Conservation (phyloP, 2,113 vertebrate species). For the Colaptes auratus region DNA sequence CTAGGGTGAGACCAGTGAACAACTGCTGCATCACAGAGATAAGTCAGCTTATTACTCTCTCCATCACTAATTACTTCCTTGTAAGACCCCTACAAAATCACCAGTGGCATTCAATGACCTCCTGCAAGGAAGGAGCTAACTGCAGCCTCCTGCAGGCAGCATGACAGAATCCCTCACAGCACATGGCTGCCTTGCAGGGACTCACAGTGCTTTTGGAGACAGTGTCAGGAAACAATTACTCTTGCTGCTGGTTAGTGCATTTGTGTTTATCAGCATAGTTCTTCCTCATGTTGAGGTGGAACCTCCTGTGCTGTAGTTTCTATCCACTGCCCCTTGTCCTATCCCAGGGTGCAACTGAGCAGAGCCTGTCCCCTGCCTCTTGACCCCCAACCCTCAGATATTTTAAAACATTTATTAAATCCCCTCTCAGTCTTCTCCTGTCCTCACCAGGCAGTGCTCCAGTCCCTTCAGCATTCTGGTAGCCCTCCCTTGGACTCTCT, state of each 20-base stretch:
- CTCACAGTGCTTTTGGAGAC: not conserved
- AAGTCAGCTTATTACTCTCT: not conserved
- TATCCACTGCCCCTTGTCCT: no score
- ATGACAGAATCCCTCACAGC: accelerated
- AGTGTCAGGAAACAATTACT: not conserved
- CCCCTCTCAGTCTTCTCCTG: no score
- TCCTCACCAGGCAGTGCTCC: no score
- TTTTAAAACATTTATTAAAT: no score
- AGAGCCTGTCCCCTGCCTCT: no score
- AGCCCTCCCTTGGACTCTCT: no score
- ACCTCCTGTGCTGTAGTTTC: no score
- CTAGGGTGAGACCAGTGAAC: not conserved
- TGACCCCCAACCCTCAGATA: no score
- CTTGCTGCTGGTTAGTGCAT: not conserved
- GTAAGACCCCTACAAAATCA: not conserved
- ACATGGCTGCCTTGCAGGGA: not conserved
- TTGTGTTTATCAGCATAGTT: not conserved
- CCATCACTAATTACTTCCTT: not conserved
- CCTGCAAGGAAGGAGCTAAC: not conserved
- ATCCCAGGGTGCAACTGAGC: no score
- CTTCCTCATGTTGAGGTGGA: no score
- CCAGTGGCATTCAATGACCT: not conserved
- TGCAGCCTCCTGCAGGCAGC: not conserved
- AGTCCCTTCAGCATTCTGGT: no score
- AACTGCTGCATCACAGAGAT: not conserved